These are phyloP conservation scores for Epinephelus lanceolatus DNA, from an alignment of 2,113 vertebrate genomes.

Conservation along the genomic window DNA sequence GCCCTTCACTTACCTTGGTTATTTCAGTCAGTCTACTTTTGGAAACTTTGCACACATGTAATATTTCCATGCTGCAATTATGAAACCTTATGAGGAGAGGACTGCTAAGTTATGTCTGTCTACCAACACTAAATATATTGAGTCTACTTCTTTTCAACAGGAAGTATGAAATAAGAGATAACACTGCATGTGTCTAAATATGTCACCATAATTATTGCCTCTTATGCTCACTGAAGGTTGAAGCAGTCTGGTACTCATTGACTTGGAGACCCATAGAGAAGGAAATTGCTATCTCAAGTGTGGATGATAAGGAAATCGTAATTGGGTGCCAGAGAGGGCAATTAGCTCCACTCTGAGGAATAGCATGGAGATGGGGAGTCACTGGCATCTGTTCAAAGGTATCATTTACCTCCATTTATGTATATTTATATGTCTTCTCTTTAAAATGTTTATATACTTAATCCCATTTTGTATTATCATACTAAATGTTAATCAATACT, in stretches of 20 bases:
- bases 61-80: not conserved
- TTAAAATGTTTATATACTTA: conserved; percentile 15
- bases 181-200: conserved; percentile 51
- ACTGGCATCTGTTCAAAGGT: conserved; percentile 42
- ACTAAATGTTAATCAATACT: conserved; percentile 19
- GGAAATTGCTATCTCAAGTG: conserved; percentile 74
- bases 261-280: conserved; percentile 69
- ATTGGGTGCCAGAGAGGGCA: conserved; percentile 70
- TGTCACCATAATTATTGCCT: conserved; percentile 75
- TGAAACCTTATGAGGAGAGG: not conserved
- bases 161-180: conserved; percentile 59
- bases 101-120: conserved; percentile 13
- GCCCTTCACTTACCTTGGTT: not conserved
- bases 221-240: conserved; percentile 59
- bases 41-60: not conserved
- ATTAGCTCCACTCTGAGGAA: conserved; percentile 60
- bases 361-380: conserved; percentile 38
- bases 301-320: conserved; percentile 73
- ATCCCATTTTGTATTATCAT: not conserved
- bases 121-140: conserved; percentile 22
- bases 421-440: conserved; percentile 9
- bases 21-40: not conserved
- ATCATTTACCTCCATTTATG: conserved; percentile 35
- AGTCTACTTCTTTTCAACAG: conserved; percentile 22
- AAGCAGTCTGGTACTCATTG: conserved; percentile 60